Conservation (phyloP, 2,888 invertebrate species). For the Dicyrtoma fusca region DNA sequence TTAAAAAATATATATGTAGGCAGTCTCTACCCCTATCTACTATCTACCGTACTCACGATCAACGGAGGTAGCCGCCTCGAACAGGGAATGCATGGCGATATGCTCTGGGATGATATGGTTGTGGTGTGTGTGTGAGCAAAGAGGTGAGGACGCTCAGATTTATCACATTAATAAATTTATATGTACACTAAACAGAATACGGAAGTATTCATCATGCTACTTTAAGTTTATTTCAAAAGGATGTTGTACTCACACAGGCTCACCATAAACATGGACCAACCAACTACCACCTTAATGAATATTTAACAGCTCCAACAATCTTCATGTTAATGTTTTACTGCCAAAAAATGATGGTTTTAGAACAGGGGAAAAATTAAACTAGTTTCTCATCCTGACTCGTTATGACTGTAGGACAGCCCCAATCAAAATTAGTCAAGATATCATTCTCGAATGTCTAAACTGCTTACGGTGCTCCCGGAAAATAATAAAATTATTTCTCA, state of each 20-base stretch:
- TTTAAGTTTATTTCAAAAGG: conserved; percentile 32
- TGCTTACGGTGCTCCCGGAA: conserved; percentile 20
- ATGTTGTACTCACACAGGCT: conserved; percentile 23
- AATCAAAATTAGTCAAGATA: background rate
- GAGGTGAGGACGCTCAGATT: conserved; percentile 15
- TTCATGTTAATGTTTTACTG: conserved; percentile 23
- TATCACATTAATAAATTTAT: conserved; percentile 21
- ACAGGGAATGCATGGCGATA: too few species aligned
- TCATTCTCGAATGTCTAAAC: background rate
- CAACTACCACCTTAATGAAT: conserved; percentile 24
- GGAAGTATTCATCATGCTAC: conserved; percentile 31
- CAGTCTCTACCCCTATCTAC: background rate
- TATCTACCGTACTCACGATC: too few species aligned
- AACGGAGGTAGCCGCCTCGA: background rate
- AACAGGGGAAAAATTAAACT: conserved; percentile 22
- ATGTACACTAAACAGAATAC: conserved; percentile 15
- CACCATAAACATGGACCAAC: conserved; percentile 16
- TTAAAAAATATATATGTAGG: too few species aligned
- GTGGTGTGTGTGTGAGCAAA: conserved; percentile 10
- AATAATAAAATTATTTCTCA: conserved; percentile 16
- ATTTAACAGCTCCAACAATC: conserved; percentile 21
- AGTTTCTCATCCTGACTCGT: conserved; percentile 16
- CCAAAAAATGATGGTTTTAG: conserved; percentile 32
- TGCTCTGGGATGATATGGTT: too few species aligned
- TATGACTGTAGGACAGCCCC: too few species aligned